A percentile compares a stretch with the other conserved stretches of the same genome.
Conservation (phyloP, 1,140 invertebrate species). For the Ceratosolen solmsi region DNA sequence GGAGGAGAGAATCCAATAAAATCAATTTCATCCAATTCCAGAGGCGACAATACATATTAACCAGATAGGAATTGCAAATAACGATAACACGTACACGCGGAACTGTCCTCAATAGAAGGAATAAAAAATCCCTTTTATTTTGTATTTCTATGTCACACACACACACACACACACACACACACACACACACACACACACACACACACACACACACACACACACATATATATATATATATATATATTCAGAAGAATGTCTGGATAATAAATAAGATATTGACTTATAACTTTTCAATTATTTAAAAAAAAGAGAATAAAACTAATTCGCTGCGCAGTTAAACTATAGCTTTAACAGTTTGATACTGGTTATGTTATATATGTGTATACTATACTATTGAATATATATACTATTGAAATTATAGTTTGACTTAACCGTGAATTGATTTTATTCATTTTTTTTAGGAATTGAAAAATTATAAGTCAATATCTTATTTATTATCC, state of each 20-base stretch:
- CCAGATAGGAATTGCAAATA: constrained; percentile 36
- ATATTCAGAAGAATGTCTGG: neutral
- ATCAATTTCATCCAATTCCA: constrained; percentile 42
- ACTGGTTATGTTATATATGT: too few species aligned
- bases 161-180: neutral
- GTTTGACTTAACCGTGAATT: too few species aligned
- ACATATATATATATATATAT: constrained; percentile 1
- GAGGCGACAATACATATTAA: constrained; percentile 42
- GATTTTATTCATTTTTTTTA: too few species aligned
- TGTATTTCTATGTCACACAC: neutral
- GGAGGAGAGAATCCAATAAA: constrained; percentile 29
- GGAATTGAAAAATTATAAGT: too few species aligned
- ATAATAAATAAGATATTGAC: too few species aligned
- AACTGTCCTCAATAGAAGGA: neutral
- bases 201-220: neutral
- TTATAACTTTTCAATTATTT: too few species aligned
- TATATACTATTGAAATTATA: too few species aligned
- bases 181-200: neutral
- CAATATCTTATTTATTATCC: too few species aligned
- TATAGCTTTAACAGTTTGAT: too few species aligned
- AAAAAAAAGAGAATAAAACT: too few species aligned
- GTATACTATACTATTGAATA: too few species aligned
- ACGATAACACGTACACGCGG: neutral
- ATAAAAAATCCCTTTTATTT: neutral
- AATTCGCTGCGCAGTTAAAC: too few species aligned